Evolutionary conservation across 2,113 vertebrate species (phyloP), one percentile per base, ranked within the genome.

Genomic region (Hypocryptadius cinnamomeus): DNA sequence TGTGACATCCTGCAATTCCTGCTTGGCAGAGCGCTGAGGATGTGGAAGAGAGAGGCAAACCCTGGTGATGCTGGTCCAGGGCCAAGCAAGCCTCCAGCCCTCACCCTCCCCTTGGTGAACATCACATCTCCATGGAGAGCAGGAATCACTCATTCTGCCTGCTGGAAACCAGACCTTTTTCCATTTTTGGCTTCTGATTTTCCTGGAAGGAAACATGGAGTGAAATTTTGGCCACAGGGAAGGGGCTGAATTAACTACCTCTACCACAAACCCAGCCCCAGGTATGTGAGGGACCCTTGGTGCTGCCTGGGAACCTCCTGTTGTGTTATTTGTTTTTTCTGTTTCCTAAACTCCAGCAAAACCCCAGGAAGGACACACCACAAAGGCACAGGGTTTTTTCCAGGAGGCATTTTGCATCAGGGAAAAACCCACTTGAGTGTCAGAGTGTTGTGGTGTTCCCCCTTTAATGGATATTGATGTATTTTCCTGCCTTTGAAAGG

Each of bases 401-500:
- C 94, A 89, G 50, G 45, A 92, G 63, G 40, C 59, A 22, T 82
- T 94, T 88, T 91, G 54, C 87, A 90, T 83, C 79, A 85, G 48
- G 82, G 77, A 79, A 94, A 92, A 87, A 71, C 31, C 42, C 84
- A 53, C 27, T 4, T 21, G 66, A 54, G 31, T 6, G 3, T 82
- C 39, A 56, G 37, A 28, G 9, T 19, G 45, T 73, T 82, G 39
- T 13, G 0, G 53, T 35, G 50, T 77, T 87, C 76, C 69, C 80
- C 14, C 57, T 93, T 72, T 7, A 4, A 79, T 33, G 79, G 53
- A 45, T 79, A 33, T 88, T 68, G 60, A 92, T 78, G 44, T 27
- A 48, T 89, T 96, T 94, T 94, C 86, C 96, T 91, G 39, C 63
- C 47, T 78, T 87, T 85, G 84, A 73, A 87, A 91, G 37, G 66